Evolutionary conservation across 2,888 invertebrate genomes (phyloP).

Genomic region (Drosophila algonquin): DNA sequence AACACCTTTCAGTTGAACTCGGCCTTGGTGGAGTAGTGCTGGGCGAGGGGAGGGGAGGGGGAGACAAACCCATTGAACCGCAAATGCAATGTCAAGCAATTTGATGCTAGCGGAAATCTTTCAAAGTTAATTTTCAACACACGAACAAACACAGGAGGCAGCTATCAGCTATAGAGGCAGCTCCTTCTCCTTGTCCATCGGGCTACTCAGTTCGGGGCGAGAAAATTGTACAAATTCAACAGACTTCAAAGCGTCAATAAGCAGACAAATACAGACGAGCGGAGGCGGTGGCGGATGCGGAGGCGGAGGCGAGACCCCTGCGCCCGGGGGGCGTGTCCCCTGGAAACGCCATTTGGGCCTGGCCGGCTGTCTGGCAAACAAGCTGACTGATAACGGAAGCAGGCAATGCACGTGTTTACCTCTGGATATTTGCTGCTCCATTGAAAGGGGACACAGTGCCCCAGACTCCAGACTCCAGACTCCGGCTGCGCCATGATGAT

Average conservation of each 20-base stretch:
- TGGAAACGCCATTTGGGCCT: constrained; percentile 28
- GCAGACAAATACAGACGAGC: constrained; percentile 59
- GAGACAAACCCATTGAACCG: constrained; percentile 59
- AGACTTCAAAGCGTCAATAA: constrained; percentile 75
- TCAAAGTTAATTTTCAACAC: constrained; percentile 74
- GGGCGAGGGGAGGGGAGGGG: not conserved
- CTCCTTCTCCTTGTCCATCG: not conserved
- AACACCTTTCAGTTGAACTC: not conserved
- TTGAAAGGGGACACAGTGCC: constrained; percentile 25
- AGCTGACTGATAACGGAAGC: constrained; percentile 75
- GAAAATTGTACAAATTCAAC: constrained; percentile 73
- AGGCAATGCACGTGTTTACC: constrained; percentile 76
- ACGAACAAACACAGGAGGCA: constrained; percentile 40
- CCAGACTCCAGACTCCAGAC: constrained; percentile 26
- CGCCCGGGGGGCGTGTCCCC: constrained; percentile 34
- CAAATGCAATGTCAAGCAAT: constrained; percentile 67
- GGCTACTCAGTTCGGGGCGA: constrained; percentile 51
- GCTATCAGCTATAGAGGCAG: not conserved
- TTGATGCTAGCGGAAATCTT: constrained; percentile 64
- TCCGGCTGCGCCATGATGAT: constrained; percentile 38
- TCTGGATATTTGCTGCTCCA: constrained; percentile 63
- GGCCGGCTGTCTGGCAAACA: constrained; percentile 61
- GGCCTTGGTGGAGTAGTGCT: not conserved
- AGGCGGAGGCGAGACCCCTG: not conserved
- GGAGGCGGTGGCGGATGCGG: not conserved